Percentiles rank a stretch among this genome's conserved stretches.
Evolutionary conservation across 2,888 invertebrate genomes (phyloP).

Genomic region (Amblyjoppa fuscipennis): DNA sequence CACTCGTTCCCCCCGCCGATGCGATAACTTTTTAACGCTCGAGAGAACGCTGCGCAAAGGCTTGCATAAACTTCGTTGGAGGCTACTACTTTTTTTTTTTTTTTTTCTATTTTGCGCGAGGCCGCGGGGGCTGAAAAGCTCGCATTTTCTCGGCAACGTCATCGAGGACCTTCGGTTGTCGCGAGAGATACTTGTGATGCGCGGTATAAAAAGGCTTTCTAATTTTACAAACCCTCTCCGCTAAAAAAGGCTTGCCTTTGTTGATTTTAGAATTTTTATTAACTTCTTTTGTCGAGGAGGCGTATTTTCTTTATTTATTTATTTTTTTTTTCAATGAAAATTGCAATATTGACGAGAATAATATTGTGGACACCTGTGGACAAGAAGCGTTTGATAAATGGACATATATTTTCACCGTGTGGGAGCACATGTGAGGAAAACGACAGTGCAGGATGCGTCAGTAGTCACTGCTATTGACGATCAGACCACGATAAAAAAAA

Average conservation of each 20-base stretch:
- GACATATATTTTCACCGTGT: too few relatives aligned
- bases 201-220: background rate
- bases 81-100: background rate
- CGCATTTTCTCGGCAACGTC: too few relatives aligned
- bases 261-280: too few relatives aligned
- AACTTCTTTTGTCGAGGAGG: too few relatives aligned
- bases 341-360: too few relatives aligned
- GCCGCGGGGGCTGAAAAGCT: background rate
- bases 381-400: too few relatives aligned
- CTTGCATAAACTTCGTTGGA: background rate
- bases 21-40: conserved; percentile 43
- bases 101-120: background rate
- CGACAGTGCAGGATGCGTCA: background rate
- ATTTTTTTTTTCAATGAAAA: too few relatives aligned
- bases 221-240: too few relatives aligned
- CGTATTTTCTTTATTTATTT: too few relatives aligned
- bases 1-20: conserved; percentile 42
- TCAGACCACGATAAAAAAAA: background rate
- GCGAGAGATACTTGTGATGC: background rate
- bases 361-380: too few relatives aligned
- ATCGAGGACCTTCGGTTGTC: background rate
- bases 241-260: too few relatives aligned
- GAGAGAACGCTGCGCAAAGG: conserved; percentile 3
- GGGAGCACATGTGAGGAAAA: background rate
- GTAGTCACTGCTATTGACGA: background rate